These are phyloP conservation scores for Pedicia rivosa DNA, from an alignment of 2,888 invertebrate genomes.

Conservation along the genomic window DNA sequence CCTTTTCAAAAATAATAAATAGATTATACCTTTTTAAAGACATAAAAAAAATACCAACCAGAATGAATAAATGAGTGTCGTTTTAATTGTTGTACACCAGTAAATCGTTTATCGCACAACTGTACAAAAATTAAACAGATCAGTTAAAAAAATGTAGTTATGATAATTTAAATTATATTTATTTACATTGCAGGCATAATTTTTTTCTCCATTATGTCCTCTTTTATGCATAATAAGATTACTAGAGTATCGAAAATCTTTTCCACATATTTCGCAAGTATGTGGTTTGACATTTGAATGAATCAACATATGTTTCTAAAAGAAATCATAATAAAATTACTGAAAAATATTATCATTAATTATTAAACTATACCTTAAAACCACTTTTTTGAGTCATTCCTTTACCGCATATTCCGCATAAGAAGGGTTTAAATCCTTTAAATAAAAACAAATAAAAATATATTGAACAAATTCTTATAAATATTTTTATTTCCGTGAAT, in stretches of 20 bases:
- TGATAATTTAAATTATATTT: not conserved
- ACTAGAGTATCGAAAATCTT: constrained; percentile 26
- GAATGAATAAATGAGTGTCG: constrained; percentile 25
- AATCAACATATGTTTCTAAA: constrained; percentile 24
- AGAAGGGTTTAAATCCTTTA: constrained; percentile 23
- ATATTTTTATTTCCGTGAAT: too few species aligned
- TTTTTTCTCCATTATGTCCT: constrained; percentile 23
- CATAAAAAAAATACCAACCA: too few species aligned
- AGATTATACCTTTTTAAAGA: too few species aligned
- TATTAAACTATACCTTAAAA: constrained; percentile 18
- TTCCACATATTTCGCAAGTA: constrained; percentile 22
- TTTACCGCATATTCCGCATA: constrained; percentile 26
- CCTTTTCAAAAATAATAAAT: too few species aligned
- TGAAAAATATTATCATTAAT: not conserved
- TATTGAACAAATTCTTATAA: not conserved
- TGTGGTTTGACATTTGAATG: constrained; percentile 29
- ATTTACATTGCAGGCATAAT: constrained; percentile 20
- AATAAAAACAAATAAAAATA: not conserved
- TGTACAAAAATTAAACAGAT: constrained; percentile 5
- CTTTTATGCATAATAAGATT: constrained; percentile 26
- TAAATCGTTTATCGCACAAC: constrained; percentile 24
- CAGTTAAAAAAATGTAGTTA: not conserved
- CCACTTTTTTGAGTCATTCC: constrained; percentile 29
- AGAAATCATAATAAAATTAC: not conserved
- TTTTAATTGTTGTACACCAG: constrained; percentile 25